Percentiles rank a stretch among this genome's conserved stretches.
phyloP scores from a whole-genome alignment of 2,888 invertebrate species.

The Coleophora flavipennella region DNA sequence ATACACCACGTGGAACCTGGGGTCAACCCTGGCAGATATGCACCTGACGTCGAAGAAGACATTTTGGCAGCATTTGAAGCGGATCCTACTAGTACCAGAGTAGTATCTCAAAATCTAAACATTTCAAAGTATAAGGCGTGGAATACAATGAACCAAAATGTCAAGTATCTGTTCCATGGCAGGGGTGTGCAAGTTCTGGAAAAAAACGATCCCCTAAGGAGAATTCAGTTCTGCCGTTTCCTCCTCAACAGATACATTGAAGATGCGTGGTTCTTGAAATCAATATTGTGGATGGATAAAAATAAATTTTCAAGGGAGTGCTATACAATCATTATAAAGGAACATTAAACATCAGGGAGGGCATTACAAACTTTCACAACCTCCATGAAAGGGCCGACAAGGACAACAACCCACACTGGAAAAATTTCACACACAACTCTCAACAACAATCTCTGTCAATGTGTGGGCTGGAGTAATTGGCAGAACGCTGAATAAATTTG shows the following conservation, averaged over 20 bases:
- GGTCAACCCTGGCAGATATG: conserved; percentile 8
- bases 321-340: no score
- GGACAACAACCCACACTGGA: conserved; percentile 11
- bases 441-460: conserved; percentile 10
- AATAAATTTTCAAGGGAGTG: conserved; percentile 9
- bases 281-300: conserved; percentile 9
- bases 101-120: conserved; percentile 9
- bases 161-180: conserved; percentile 6
- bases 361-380: conserved; percentile 11
- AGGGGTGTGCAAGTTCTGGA: conserved; percentile 7
- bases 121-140: conserved; percentile 10
- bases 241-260: no score
- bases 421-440: no score
- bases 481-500: no score
- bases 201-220: conserved; percentile 2
- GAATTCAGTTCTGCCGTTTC: conserved; percentile 6
- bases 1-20: conserved; percentile 7
- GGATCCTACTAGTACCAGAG: conserved; percentile 10
- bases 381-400: conserved; percentile 11
- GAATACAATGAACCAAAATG: conserved; percentile 6
- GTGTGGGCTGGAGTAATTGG: no score
- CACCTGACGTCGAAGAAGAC: conserved; percentile 5
- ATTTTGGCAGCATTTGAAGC: conserved; percentile 9
- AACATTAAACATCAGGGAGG: no score
- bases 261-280: conserved; percentile 7